Evolutionary conservation across 1,140 invertebrate genomes (phyloP).

Genomic region (Drosophila malerkotliana): DNA sequence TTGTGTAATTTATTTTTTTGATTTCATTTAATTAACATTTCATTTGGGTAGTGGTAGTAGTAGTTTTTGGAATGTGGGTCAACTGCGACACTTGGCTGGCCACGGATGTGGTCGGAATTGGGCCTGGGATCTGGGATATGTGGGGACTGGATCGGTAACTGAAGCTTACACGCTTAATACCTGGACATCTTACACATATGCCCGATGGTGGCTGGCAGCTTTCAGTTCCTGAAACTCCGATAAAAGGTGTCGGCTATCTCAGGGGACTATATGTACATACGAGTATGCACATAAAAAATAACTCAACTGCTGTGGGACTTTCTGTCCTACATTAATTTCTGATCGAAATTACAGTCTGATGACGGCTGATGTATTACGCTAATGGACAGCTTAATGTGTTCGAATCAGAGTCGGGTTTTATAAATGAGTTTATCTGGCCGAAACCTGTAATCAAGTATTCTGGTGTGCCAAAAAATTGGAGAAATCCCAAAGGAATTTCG

Average conservation of each 20-base stretch:
- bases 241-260: slow-evolving; percentile 71
- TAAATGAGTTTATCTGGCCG: slow-evolving; percentile 33
- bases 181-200: slow-evolving; percentile 60
- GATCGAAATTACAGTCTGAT: slow-evolving; percentile 46
- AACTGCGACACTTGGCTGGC: slow-evolving; percentile 66
- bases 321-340: slow-evolving; percentile 45
- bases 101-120: slow-evolving; percentile 30
- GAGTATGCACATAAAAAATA: slow-evolving; percentile 37
- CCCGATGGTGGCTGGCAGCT: slow-evolving; percentile 36
- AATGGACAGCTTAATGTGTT: slow-evolving; percentile 53
- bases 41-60: slow-evolving; percentile 51
- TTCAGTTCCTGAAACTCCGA: slow-evolving; percentile 22
- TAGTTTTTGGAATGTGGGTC: slow-evolving; percentile 71
- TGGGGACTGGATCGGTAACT: slow-evolving; percentile 19
- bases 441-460: slow-evolving; percentile 31
- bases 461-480: slow-evolving; percentile 5
- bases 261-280: slow-evolving; percentile 12
- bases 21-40: slow-evolving; percentile 65
- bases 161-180: slow-evolving; percentile 58
- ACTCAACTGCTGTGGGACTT: slow-evolving; percentile 28
- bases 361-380: slow-evolving; percentile 54
- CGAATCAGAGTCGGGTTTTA: slow-evolving; percentile 33
- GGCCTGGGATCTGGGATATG: slow-evolving; percentile 8
- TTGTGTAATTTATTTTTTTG: slow-evolving; percentile 56
- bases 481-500: slow-evolving; percentile 8